Percentiles rank a stretch among this genome's conserved stretches.
Conservation (phyloP, 2,113 vertebrate genomes). For the Peromyscus polionotus region DNA sequence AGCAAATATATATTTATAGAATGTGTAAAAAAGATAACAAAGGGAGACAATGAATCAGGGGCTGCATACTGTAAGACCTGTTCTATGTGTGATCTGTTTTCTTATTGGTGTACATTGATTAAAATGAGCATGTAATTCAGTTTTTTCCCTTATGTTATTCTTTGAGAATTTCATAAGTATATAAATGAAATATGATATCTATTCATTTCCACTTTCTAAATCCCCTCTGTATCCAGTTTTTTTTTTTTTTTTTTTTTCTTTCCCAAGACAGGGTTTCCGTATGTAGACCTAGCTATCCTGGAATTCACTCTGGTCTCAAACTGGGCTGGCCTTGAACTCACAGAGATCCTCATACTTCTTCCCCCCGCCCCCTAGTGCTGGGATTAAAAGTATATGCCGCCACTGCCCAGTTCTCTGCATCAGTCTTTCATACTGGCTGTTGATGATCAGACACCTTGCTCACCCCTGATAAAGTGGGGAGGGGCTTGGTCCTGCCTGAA, state of each 20-base stretch:
- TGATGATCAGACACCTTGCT: not conserved
- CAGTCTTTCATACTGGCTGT: not conserved
- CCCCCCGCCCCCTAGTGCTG: not conserved
- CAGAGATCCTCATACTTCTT: not conserved
- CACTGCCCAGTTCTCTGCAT: not conserved
- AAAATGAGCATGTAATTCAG: not conserved
- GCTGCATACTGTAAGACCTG: not conserved
- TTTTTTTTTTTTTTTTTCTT: too few species aligned
- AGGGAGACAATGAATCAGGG: not conserved
- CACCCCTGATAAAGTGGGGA: too few species aligned
- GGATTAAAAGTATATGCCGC: not conserved
- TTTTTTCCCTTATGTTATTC: not conserved
- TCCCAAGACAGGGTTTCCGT: not conserved
- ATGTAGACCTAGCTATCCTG: not conserved
- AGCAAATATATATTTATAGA: not conserved
- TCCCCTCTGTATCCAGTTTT: not conserved
- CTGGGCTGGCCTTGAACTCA: not conserved
- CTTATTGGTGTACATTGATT: constrained; percentile 2
- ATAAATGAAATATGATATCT: not conserved
- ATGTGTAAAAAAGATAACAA: not conserved
- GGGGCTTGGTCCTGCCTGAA: too few species aligned
- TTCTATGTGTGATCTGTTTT: not conserved
- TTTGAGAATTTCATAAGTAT: not conserved
- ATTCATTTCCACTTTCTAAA: not conserved
- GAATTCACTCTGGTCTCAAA: not conserved